Conservation (phyloP, 2,797 vertebrate genomes). For the Molossus molossus region DNA sequence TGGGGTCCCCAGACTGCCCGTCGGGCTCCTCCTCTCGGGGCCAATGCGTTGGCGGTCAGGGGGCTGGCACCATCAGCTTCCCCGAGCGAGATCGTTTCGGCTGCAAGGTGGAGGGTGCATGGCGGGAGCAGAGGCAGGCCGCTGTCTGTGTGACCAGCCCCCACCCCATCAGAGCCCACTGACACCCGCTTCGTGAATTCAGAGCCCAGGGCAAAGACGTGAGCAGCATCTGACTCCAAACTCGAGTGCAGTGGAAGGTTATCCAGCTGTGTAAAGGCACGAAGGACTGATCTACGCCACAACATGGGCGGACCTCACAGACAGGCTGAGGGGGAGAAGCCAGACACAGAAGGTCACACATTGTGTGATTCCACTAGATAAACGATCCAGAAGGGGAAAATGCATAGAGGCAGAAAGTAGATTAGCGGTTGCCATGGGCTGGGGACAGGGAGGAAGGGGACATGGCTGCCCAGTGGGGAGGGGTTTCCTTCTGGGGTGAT, state of each 20-base stretch:
- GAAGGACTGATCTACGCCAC: too few species aligned
- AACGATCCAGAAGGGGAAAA: not conserved
- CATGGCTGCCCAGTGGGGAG: not conserved
- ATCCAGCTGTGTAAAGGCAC: not conserved
- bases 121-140: not conserved
- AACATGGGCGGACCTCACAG: not conserved
- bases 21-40: not conserved
- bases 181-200: not conserved
- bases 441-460: not conserved
- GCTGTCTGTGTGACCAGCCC: not conserved
- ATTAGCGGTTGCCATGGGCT: not conserved
- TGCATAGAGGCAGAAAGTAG: not conserved
- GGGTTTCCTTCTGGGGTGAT: not conserved
- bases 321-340: not conserved
- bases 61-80: not conserved
- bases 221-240: not conserved
- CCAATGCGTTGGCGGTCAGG: not conserved
- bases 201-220: not conserved
- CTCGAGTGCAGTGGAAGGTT: not conserved
- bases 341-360: not conserved
- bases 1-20: not conserved
- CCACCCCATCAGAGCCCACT: not conserved
- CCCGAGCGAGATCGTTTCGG: not conserved
- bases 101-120: accelerated
- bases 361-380: not conserved